Evolutionary conservation across 2,797 vertebrate species (phyloP), one percentile per base, ranked within the genome.

Genomic region (Carcharodon carcharias): DNA sequence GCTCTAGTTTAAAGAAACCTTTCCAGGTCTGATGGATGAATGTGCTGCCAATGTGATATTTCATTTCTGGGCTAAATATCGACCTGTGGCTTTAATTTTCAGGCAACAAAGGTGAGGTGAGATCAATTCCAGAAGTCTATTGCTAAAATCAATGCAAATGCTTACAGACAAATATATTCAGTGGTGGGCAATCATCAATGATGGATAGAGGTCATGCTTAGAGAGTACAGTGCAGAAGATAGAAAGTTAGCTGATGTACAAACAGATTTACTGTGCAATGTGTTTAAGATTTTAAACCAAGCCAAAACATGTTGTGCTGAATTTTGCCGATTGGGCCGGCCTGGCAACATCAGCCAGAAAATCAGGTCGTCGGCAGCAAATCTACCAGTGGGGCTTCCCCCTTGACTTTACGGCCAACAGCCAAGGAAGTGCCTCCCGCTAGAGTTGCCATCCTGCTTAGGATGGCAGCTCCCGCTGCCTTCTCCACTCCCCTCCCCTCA

Each of bases 71-170:
- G 14, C 67, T 3, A 56, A 56, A 26, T 73, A 11, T 50, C 21
- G 50, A 26, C 6, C 67, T 14, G 14, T 21, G 14, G 12, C 45
- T 35, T 31, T 95, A 14, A 56, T 73, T 56, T 56, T 95, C 12
- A 73, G 92, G 54, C 94, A 95, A 56, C 26, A 73, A 54, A 54
- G 9, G 45, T 71, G 94, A 95, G 67, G 28, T 73, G 56, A 95
- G 45, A 73, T 95, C 71, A 4, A 95, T 95, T 77, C 31, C 28
- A 18, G n/a, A 69, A 69, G 92, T 95, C n/a, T 95, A 73, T 56
- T 54, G 56, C 67, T 54, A 56, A 95, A 73, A 77, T 77, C 45
- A 95, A 95, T 95, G 67, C 94, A 56, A 54, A 73, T 73, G 69
- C 35, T 95, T 56, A 12, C 50, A 9, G 69, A 56, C 94, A 95